phyloP scores from a whole-genome alignment of 2,113 vertebrate genomes.

The Connochaetes taurinus region DNA sequence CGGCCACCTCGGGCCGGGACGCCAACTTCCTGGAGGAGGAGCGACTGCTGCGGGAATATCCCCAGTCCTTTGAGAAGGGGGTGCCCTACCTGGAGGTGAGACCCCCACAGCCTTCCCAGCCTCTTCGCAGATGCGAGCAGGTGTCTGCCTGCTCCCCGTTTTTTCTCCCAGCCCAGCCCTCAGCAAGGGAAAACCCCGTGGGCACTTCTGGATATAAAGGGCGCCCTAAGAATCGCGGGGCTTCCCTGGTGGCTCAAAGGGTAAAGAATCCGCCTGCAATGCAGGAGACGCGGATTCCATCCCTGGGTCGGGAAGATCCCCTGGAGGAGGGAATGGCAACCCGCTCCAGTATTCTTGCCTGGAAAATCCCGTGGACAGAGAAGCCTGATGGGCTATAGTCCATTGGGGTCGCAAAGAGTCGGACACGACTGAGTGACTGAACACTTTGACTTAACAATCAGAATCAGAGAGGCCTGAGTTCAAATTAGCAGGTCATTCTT shows the following conservation, averaged over 20 bases:
- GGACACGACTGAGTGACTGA: neutral
- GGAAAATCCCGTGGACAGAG: neutral
- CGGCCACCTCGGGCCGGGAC: constrained; percentile 90
- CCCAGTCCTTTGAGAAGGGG: constrained; percentile 94
- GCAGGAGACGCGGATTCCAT: neutral
- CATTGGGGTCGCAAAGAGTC: neutral
- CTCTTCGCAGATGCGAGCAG: neutral
- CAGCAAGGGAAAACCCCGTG: neutral
- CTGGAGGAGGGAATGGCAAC: neutral
- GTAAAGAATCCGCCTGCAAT: neutral
- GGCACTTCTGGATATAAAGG: neutral
- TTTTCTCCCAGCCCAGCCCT: neutral
- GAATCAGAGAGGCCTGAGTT: neutral
- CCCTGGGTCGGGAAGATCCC: neutral
- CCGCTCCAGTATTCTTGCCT: neutral
- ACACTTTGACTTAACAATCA: neutral
- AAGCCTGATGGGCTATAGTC: neutral
- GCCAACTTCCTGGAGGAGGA: constrained; percentile 96
- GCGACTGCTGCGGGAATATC: constrained; percentile 89
- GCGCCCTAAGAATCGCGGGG: neutral
- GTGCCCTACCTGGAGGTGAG: constrained; percentile 93
- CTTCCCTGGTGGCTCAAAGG: neutral
- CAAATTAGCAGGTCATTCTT: rapidly evolving
- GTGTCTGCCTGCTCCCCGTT: rapidly evolving
- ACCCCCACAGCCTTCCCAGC: neutral